phyloP scores from a whole-genome alignment of 2,888 invertebrate species.

The Lacanobia wlatinum region DNA sequence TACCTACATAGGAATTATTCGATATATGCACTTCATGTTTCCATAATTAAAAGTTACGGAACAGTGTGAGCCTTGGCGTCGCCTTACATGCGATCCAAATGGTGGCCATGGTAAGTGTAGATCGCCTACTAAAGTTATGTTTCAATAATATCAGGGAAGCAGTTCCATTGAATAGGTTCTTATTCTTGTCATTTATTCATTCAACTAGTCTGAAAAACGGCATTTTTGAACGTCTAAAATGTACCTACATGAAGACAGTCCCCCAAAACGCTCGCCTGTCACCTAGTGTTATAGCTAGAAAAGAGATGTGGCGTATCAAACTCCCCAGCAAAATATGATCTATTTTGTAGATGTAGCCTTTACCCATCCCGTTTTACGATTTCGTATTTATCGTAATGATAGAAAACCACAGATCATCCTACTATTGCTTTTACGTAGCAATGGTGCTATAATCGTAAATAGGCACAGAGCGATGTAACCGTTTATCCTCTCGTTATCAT shows the following conservation, averaged over 20 bases:
- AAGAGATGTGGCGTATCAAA: no score
- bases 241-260: no score
- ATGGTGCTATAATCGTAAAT: background rate
- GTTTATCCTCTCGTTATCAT: constrained; percentile 29
- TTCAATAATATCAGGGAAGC: no score
- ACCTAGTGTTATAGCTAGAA: no score
- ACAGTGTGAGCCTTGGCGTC: background rate
- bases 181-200: no score
- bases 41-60: constrained; percentile 16
- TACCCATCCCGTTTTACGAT: background rate
- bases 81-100: constrained; percentile 9
- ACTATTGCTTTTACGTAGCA: background rate
- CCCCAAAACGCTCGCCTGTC: no score
- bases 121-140: background rate
- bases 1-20: background rate
- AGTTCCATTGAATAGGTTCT: no score
- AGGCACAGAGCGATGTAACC: constrained; percentile 10
- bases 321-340: no score
- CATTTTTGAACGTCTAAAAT: no score
- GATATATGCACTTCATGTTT: background rate
- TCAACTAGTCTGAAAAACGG: no score
- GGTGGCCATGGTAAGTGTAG: background rate
- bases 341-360: no score
- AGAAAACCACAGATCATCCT: background rate
- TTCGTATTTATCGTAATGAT: background rate